Evolutionary conservation across 2,797 vertebrate genomes (phyloP).

Genomic region (Pagetopsis macropterus): DNA sequence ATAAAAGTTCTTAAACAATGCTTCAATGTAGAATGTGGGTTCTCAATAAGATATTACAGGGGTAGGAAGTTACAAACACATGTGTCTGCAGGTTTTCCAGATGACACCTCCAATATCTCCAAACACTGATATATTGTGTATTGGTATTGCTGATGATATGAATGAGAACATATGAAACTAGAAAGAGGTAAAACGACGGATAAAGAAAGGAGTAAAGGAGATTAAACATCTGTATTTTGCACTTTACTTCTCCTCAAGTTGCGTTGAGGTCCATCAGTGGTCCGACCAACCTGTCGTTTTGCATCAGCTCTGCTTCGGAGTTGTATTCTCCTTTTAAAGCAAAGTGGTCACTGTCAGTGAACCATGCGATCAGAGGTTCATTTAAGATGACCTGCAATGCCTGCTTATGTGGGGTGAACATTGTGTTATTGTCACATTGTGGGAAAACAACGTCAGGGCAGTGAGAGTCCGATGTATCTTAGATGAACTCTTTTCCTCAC

Average conservation of each 20-base stretch:
- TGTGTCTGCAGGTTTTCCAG: not conserved
- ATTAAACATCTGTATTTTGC: not conserved
- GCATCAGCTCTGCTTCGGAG: slow-evolving; percentile 4
- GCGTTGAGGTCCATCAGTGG: not conserved
- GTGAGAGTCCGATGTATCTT: slow-evolving; percentile 7
- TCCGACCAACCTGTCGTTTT: not conserved
- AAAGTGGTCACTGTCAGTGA: slow-evolving; percentile 6
- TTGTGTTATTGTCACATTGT: not conserved
- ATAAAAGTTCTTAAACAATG: not conserved
- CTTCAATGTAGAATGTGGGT: not conserved
- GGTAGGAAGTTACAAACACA: not conserved
- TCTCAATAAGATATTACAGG: not conserved
- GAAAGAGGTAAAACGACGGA: not conserved
- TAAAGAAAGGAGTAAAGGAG: not conserved
- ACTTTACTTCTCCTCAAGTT: not conserved
- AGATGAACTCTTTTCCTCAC: slow-evolving; percentile 1
- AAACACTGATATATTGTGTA: not conserved
- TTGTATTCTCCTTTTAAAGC: slow-evolving; percentile 13
- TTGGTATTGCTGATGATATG: too few relatives aligned
- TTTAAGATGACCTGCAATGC: not conserved
- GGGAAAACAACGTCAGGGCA: not conserved
- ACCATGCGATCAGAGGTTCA: not conserved
- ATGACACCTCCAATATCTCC: not conserved
- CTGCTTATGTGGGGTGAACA: not conserved
- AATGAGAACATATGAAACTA: not conserved